Conservation (phyloP, 2,888 invertebrate species). For the Campoplex nolae region DNA sequence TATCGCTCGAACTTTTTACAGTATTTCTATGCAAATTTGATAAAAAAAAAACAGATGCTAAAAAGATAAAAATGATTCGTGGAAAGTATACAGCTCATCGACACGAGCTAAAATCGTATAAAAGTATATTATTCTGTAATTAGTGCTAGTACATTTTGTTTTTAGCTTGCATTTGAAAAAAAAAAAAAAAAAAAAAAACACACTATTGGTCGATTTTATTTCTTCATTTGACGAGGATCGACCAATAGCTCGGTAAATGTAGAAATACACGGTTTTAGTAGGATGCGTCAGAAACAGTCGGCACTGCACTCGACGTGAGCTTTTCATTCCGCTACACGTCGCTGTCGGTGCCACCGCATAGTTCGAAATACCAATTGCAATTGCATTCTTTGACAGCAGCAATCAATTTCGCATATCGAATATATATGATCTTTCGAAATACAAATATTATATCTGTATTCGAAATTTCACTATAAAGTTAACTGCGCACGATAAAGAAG, state of each 20-base stretch:
- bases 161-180: neutral
- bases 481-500: neutral
- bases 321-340: constrained; percentile 27
- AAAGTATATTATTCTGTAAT: too few species aligned
- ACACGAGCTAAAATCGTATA: too few species aligned
- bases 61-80: too few species aligned
- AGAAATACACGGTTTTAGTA: constrained; percentile 13
- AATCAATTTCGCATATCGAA: constrained; percentile 10
- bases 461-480: neutral
- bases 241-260: constrained; percentile 14
- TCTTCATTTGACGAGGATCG: constrained; percentile 28
- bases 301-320: constrained; percentile 48
- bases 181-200: neutral
- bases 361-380: constrained; percentile 33
- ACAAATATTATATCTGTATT: neutral
- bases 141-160: neutral
- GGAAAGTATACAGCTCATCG: too few species aligned
- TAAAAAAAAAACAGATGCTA: too few species aligned
- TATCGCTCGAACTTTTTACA: too few species aligned
- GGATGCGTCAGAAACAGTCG: constrained; percentile 48
- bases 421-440: neutral
- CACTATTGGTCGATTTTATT: constrained; percentile 4
- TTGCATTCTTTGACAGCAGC: constrained; percentile 16
- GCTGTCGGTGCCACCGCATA: constrained; percentile 1
- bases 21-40: too few species aligned